phyloP scores from a whole-genome alignment of 2,797 vertebrate species.

The Oreortyx pictus region DNA sequence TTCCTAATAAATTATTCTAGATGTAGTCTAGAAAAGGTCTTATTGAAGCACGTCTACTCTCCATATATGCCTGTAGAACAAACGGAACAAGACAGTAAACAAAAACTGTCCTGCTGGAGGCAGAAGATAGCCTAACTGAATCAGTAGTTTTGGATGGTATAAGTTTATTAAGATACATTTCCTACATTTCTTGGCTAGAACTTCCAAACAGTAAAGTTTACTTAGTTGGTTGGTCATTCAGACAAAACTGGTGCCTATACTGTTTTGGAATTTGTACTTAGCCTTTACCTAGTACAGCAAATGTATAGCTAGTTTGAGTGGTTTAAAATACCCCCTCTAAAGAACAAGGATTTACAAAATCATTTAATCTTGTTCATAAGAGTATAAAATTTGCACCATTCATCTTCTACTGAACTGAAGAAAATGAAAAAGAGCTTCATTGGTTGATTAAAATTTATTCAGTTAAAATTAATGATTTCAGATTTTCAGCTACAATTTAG shows the following conservation, averaged over 20 bases:
- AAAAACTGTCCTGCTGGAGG: neutral
- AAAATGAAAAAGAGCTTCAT: neutral
- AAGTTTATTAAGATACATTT: neutral
- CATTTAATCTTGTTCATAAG: neutral
- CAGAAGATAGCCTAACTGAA: neutral
- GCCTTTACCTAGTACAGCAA: neutral
- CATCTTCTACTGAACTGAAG: neutral
- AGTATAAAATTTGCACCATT: neutral
- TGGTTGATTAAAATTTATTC: neutral
- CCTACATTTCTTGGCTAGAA: neutral
- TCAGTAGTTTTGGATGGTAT: neutral
- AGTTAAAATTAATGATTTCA: neutral
- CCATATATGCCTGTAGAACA: neutral
- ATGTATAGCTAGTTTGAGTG: neutral
- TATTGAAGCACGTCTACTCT: neutral
- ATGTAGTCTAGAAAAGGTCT: rapidly evolving
- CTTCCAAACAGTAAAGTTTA: neutral
- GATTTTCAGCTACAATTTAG: neutral
- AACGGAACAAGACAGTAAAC: neutral
- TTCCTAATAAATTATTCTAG: neutral
- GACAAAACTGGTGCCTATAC: neutral
- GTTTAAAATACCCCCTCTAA: neutral
- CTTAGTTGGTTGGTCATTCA: neutral
- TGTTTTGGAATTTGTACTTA: neutral
- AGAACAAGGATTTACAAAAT: neutral